A percentile compares a stretch with the other conserved stretches of the same genome.
phyloP scores from a whole-genome alignment of 1,140 invertebrate genomes.

The Epicauta chinensis region DNA sequence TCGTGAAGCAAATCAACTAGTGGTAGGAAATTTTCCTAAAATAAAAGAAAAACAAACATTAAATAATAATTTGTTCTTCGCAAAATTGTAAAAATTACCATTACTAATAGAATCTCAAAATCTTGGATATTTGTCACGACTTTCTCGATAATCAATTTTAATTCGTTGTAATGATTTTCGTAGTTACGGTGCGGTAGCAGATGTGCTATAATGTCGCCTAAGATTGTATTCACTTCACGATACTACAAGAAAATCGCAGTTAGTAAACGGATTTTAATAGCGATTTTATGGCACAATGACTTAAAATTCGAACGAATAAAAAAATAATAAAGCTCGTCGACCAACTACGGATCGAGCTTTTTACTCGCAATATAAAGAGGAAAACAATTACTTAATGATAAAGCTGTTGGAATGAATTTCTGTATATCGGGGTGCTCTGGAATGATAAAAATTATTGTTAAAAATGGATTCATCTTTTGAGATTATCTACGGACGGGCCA shows the following conservation, averaged over 20 bases:
- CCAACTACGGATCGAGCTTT: too few relatives aligned
- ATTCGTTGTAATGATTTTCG: conserved; percentile 71
- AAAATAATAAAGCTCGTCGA: too few relatives aligned
- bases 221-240: conserved; percentile 74
- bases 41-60: conserved; percentile 9
- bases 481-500: too few relatives aligned
- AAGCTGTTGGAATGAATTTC: too few relatives aligned
- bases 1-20: conserved; percentile 86
- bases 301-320: conserved; percentile 7
- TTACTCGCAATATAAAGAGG: too few relatives aligned
- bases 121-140: conserved; percentile 67
- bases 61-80: conserved; percentile 11
- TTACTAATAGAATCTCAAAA: conserved; percentile 68
- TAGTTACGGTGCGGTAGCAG: conserved; percentile 61
- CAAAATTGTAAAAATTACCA: conserved; percentile 49
- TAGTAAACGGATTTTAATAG: too few relatives aligned
- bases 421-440: too few relatives aligned
- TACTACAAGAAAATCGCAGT: conserved; percentile 57
- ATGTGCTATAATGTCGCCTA: conserved; percentile 79
- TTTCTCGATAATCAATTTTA: conserved; percentile 71
- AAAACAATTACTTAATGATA: too few relatives aligned
- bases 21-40: conserved; percentile 82
- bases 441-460: too few relatives aligned
- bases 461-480: too few relatives aligned
- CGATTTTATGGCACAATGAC: too few relatives aligned